A percentile compares a stretch with the other conserved stretches of the same genome.
These are phyloP conservation scores for Dicyrtoma fusca DNA, from an alignment of 2,888 invertebrate species.

Conservation along the genomic window DNA sequence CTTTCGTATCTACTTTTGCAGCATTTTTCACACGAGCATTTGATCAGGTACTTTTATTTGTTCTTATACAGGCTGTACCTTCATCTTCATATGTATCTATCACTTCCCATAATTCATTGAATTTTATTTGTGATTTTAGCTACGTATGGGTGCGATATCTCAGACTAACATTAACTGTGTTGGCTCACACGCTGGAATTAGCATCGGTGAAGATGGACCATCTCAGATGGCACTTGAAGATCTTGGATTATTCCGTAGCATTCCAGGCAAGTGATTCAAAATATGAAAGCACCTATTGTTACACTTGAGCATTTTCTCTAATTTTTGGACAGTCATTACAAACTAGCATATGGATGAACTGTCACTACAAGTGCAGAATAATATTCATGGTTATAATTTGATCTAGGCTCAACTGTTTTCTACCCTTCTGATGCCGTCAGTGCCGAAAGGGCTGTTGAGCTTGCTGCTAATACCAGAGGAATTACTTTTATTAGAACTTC, in stretches of 20 bases:
- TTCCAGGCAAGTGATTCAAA: conserved; percentile 81
- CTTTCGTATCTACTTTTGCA: conserved; percentile 97
- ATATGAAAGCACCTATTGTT: neutral
- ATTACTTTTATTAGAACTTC: conserved; percentile 96
- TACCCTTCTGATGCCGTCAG: conserved; percentile 89
- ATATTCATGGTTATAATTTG: conserved; percentile 7
- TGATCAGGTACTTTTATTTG: conserved; percentile 73
- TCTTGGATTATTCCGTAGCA: conserved; percentile 88
- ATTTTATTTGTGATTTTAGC: conserved; percentile 62
- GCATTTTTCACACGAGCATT: conserved; percentile 96
- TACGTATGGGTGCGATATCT: conserved; percentile 99
- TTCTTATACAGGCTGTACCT: neutral
- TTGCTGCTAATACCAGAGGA: conserved; percentile 93
- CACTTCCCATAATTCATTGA: conserved; percentile 1
- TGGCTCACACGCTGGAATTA: conserved; percentile 97
- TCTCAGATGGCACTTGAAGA: conserved; percentile 99
- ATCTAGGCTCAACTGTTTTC: conserved; percentile 66
- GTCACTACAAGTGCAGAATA: neutral
- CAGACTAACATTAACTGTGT: conserved; percentile 96
- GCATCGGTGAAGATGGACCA: conserved; percentile 98
- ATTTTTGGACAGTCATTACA: neutral
- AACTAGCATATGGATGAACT: too few species aligned
- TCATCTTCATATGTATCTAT: neutral
- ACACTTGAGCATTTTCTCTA: neutral
- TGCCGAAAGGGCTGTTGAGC: conserved; percentile 89